These are phyloP conservation scores for Drosophila buzzatii DNA, from an alignment of 2,888 invertebrate species.

Conservation along the genomic window DNA sequence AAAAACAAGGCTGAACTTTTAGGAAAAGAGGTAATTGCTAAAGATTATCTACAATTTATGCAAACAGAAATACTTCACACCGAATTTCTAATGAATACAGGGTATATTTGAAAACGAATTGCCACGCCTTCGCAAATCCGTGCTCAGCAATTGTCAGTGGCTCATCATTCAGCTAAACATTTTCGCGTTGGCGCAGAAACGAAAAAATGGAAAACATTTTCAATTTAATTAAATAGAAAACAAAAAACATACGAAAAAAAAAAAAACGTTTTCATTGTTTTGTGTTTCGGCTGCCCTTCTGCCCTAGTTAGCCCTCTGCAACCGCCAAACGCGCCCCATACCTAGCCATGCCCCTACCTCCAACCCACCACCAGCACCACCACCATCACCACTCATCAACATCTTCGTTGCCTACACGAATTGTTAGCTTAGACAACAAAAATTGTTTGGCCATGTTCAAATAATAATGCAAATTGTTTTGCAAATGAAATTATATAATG, in stretches of 20 bases:
- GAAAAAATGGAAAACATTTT: slow-evolving; percentile 65
- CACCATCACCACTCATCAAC: background rate
- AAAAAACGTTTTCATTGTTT: slow-evolving; percentile 50
- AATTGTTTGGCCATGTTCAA: slow-evolving; percentile 49
- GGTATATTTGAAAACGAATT: slow-evolving; percentile 2
- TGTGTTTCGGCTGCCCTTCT: slow-evolving; percentile 22
- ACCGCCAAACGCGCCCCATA: background rate
- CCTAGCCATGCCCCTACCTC: background rate
- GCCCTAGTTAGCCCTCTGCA: slow-evolving; percentile 3
- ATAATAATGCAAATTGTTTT: slow-evolving; percentile 74
- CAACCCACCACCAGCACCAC: background rate
- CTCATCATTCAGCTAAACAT: slow-evolving; percentile 50
- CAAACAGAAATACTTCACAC: background rate
- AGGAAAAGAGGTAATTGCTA: too few species aligned
- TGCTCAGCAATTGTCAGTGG: slow-evolving; percentile 36
- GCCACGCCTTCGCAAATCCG: slow-evolving; percentile 14
- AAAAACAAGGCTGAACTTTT: too few species aligned
- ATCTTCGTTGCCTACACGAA: slow-evolving; percentile 22
- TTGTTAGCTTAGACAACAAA: slow-evolving; percentile 52
- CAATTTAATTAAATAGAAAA: slow-evolving; percentile 73
- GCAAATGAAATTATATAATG: slow-evolving; percentile 66
- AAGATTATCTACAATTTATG: background rate
- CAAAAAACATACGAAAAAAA: slow-evolving; percentile 25
- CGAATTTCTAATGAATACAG: background rate
- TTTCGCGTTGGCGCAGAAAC: slow-evolving; percentile 38